Evolutionary conservation across 1,140 invertebrate species (phyloP).

Genomic region (Drosophila trapezifrons): DNA sequence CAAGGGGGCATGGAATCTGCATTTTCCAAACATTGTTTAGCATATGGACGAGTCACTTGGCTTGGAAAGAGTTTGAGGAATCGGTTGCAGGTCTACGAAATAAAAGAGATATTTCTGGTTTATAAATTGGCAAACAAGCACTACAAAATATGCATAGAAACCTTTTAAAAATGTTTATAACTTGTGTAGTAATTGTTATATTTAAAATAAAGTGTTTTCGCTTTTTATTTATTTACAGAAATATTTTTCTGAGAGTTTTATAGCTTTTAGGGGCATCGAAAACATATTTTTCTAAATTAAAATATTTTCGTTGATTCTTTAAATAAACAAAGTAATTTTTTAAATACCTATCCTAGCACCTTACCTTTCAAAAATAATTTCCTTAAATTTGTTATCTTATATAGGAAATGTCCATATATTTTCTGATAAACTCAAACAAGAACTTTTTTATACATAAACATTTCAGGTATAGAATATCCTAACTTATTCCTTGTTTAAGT

Average conservation of each 20-base stretch:
- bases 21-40: conserved; percentile 48
- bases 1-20: conserved; percentile 49
- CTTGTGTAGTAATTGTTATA: too few relatives aligned
- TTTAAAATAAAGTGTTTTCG: background rate
- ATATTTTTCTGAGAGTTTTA: background rate
- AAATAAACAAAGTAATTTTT: background rate
- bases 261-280: background rate
- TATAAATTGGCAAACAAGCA: too few relatives aligned
- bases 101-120: background rate
- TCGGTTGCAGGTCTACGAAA: background rate
- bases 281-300: background rate
- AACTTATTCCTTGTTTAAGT: too few relatives aligned
- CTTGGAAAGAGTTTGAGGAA: too few relatives aligned
- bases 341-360: too few relatives aligned
- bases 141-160: too few relatives aligned
- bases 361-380: too few relatives aligned
- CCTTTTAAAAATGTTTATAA: fast-evolving
- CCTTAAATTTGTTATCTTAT: too few relatives aligned
- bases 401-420: background rate
- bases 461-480: background rate
- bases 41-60: background rate
- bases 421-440: background rate
- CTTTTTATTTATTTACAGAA: background rate
- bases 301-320: background rate
- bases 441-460: background rate